phyloP scores from a whole-genome alignment of 1,140 invertebrate genomes.

The Drosophila lacteicornis region DNA sequence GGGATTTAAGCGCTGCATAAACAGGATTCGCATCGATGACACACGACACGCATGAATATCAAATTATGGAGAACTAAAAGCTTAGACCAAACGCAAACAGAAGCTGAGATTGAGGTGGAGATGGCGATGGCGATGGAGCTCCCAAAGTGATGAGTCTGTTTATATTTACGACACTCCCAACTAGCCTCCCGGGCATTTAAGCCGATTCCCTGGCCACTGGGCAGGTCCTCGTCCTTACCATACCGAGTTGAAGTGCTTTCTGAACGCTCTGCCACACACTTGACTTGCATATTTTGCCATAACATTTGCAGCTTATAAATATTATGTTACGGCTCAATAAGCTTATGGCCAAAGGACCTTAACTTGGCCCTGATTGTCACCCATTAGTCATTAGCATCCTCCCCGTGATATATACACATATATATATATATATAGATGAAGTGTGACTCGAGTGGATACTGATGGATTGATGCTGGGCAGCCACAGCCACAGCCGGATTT shows the following conservation, averaged over 20 bases:
- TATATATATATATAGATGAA: not conserved
- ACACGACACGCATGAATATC: constrained; percentile 70
- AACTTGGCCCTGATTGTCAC: constrained; percentile 52
- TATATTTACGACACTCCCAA: constrained; percentile 56
- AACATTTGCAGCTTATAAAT: constrained; percentile 63
- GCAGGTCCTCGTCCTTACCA: constrained; percentile 11
- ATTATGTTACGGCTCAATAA: constrained; percentile 77
- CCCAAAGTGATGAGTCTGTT: constrained; percentile 68
- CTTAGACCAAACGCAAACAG: constrained; percentile 45
- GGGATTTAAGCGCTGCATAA: constrained; percentile 67
- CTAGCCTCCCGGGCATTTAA: constrained; percentile 40
- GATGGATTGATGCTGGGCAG: constrained; percentile 51
- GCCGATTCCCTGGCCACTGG: constrained; percentile 38
- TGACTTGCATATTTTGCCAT: constrained; percentile 53
- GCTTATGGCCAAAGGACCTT: constrained; percentile 45
- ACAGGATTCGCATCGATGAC: constrained; percentile 66
- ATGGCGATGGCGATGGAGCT: not conserved
- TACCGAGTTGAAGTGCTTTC: constrained; percentile 49
- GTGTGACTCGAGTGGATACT: constrained; percentile 42
- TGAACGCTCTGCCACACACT: constrained; percentile 20
- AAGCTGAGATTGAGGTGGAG: constrained; percentile 23
- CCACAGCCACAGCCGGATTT: constrained; percentile 15
- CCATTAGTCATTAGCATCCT: constrained; percentile 74
- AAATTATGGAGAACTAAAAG: constrained; percentile 77
- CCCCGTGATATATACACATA: not conserved